Evolutionary conservation across 35 echinoderm and acorn worm species (phyloP).

Genomic region (Ptychodera flava): DNA sequence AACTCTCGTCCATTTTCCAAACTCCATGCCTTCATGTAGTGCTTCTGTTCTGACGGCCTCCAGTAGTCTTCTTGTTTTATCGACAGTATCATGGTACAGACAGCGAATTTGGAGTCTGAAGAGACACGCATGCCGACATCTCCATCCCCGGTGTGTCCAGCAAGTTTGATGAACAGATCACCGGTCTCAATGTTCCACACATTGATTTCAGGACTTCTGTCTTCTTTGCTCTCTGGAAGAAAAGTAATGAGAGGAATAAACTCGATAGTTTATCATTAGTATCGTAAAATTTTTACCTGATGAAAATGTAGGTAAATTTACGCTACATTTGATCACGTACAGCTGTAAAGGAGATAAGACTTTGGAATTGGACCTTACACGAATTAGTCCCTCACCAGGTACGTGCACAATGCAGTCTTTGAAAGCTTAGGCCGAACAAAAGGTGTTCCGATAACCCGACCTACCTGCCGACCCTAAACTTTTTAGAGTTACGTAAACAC

Average conservation of each 20-base stretch:
- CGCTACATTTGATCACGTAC: no score
- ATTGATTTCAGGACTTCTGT: neutral
- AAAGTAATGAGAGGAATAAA: neutral
- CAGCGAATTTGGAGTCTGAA: conserved; percentile 13
- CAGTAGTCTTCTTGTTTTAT: neutral
- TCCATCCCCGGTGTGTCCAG: conserved; percentile 24
- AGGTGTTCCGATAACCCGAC: no score
- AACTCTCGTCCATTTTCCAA: neutral
- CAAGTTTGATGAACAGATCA: conserved; percentile 19
- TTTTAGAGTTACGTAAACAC: no score
- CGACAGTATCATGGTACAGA: neutral
- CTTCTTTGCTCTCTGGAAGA: neutral
- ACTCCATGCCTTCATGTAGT: neutral
- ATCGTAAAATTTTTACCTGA: neutral
- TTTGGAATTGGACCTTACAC: neutral
- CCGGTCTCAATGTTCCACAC: conserved; percentile 42
- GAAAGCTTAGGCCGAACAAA: no score
- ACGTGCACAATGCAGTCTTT: neutral
- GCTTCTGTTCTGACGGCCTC: neutral
- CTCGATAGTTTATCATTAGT: neutral
- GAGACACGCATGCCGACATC: neutral
- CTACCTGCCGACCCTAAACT: no score
- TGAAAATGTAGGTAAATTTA: neutral
- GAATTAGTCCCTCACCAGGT: no score
- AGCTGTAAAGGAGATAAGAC: neutral